phyloP scores from a whole-genome alignment of 1,140 invertebrate species.

The Polypedilum vanderplanki region DNA sequence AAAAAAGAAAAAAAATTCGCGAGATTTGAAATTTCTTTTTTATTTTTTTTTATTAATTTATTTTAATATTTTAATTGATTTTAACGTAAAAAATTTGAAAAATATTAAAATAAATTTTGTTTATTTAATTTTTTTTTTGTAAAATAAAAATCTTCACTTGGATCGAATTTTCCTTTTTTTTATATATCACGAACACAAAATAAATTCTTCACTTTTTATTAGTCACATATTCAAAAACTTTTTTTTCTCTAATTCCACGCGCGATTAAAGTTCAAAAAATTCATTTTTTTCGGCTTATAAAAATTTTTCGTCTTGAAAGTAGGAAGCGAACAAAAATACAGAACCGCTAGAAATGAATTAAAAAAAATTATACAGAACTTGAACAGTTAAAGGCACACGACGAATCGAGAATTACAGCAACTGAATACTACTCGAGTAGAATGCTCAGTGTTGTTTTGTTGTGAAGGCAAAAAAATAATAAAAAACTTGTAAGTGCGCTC shows the following conservation, averaged over 20 bases:
- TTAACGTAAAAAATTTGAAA: neutral
- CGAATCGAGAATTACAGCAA: constrained; percentile 11
- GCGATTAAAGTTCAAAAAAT: neutral
- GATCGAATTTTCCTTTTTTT: neutral
- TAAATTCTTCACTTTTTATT: neutral
- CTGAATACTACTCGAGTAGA: constrained; percentile 16
- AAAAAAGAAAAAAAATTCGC: neutral
- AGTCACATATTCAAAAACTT: neutral
- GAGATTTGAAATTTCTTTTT: neutral
- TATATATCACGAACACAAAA: neutral
- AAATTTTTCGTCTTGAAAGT: constrained; percentile 23
- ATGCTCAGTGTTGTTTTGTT: constrained; percentile 20
- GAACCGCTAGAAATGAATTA: constrained; percentile 11
- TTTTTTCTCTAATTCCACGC: neutral
- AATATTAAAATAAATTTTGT: neutral
- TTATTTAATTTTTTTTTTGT: neutral
- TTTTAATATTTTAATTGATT: neutral
- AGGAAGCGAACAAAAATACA: constrained; percentile 24
- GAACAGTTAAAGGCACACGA: constrained; percentile 23
- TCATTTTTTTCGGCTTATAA: neutral
- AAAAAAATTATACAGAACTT: neutral
- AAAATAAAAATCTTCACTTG: constrained; percentile 19
- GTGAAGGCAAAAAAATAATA: neutral
- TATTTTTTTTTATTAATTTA: neutral
- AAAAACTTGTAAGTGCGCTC: neutral